Base-by-base conservation (phyloP, 2,113 vertebrate genomes). In the Rhea americana region DNA sequence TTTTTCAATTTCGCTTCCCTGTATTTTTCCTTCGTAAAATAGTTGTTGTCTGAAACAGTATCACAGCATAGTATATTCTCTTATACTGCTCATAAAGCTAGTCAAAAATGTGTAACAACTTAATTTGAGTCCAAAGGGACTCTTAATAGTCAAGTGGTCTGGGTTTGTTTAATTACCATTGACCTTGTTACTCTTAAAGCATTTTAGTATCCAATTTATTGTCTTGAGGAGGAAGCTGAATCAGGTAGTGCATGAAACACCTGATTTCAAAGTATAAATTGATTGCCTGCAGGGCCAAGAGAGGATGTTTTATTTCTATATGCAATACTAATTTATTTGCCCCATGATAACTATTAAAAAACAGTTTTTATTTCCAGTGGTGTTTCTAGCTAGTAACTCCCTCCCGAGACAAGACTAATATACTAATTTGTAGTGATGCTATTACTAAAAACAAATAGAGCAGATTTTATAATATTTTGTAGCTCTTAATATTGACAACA, bases 141-240 rank as follows among this genome's bases (percentile, higher is more conserved):
- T 85, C 74, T 67, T 71, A 83, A 51, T 76, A 95, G 20, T 74
- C 85, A 56, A 91, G 70, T 82, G 45, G 62, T 73, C 74, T 87
- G 56, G 39, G 63, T 93, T 84, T 93, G 77, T 94, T 95, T 95
- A 94, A 93, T 93, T 95, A 61, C 68, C 95, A 71, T 90, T 88
- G 81, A 96, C 86, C 92, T 94, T 92, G 58, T 94, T 93, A 86
- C 28, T 77, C 62, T 96, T 85, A 66, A 88, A 86, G 61, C 51
- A 48, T 63, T 93, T 89, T 28, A 76, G 25, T 82, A 82, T 30
- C 66, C 62, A 41, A 8, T 86, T 86, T 59, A 63, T 90, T 93
- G 70, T 84, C 85, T 63, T 91, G 73, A 28, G 43, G 62, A 75
- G 45, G 66, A 84, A 75, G 35, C 35, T 73, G 59, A 86, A 63